These are phyloP conservation scores for Eurytoma californica DNA, from an alignment of 2,888 invertebrate species.

Conservation along the genomic window DNA sequence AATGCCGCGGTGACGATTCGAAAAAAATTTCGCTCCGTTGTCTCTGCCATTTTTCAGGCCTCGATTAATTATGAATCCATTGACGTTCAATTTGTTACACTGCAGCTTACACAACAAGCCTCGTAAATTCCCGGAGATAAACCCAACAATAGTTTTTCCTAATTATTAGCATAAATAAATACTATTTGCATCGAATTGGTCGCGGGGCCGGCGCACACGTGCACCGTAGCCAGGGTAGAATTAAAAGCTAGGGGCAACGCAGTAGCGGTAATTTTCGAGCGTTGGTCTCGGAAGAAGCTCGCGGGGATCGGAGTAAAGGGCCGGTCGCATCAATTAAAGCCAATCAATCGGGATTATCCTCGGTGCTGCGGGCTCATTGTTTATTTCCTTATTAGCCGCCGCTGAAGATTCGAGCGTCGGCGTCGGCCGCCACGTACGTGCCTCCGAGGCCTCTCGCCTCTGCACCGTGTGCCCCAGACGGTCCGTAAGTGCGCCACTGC, in stretches of 20 bases:
- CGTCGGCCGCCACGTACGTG: not conserved
- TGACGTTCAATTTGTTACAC: too few species aligned
- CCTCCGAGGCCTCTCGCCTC: not conserved
- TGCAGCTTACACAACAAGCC: too few species aligned
- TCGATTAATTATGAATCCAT: not conserved
- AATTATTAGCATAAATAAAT: too few species aligned
- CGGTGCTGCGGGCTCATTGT: constrained; percentile 40
- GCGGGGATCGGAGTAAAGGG: too few species aligned
- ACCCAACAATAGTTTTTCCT: too few species aligned
- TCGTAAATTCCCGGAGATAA: too few species aligned
- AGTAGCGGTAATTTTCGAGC: too few species aligned
- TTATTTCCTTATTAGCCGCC: constrained; percentile 54
- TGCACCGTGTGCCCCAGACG: not conserved
- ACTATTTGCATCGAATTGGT: too few species aligned
- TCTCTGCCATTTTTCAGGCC: not conserved
- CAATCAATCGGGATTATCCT: constrained; percentile 51
- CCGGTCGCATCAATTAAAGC: constrained; percentile 49
- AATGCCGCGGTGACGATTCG: too few species aligned
- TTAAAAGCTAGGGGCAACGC: too few species aligned
- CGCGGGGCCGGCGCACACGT: not conserved
- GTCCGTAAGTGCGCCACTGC: constrained; percentile 1
- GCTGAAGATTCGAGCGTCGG: constrained; percentile 30
- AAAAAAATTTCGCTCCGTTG: too few species aligned
- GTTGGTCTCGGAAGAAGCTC: too few species aligned
- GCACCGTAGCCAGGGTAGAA: not conserved